Conservation (phyloP, 2,113 vertebrate species). For the Aegotheles bennettii region DNA sequence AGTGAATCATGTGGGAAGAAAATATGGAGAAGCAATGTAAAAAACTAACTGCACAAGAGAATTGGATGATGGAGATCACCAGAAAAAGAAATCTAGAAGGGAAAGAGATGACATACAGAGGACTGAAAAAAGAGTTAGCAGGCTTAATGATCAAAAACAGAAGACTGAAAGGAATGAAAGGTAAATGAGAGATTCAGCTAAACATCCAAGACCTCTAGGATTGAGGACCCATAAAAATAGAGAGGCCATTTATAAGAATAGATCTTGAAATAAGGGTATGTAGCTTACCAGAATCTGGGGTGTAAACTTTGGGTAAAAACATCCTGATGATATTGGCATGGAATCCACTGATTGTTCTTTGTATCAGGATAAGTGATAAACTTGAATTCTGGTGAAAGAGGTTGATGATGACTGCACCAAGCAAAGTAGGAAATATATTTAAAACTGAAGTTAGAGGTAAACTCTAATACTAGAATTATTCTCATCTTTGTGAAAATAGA, state of each 20-base stretch:
- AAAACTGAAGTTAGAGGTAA: not conserved
- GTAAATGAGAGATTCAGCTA: not conserved
- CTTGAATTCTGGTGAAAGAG: not conserved
- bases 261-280: not conserved
- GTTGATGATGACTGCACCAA: not conserved
- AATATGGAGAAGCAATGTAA: not conserved
- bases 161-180: not conserved
- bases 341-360: not conserved
- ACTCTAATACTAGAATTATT: not conserved
- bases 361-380: not conserved
- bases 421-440: not conserved
- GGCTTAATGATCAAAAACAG: not conserved
- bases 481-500: not conserved
- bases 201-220: not conserved
- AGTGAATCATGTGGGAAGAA: not conserved
- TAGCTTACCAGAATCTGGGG: not conserved
- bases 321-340: not conserved
- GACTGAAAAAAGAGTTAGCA: not conserved
- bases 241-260: not conserved
- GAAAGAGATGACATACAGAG: not conserved
- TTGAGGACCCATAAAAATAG: not conserved
- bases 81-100: not conserved
- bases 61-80: not conserved
- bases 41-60: not conserved
- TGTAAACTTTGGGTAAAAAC: not conserved